A percentile compares a stretch with the other conserved stretches of the same genome.
phyloP scores from a whole-genome alignment of 2,797 vertebrate species.

The Eidolon dupreanum region DNA sequence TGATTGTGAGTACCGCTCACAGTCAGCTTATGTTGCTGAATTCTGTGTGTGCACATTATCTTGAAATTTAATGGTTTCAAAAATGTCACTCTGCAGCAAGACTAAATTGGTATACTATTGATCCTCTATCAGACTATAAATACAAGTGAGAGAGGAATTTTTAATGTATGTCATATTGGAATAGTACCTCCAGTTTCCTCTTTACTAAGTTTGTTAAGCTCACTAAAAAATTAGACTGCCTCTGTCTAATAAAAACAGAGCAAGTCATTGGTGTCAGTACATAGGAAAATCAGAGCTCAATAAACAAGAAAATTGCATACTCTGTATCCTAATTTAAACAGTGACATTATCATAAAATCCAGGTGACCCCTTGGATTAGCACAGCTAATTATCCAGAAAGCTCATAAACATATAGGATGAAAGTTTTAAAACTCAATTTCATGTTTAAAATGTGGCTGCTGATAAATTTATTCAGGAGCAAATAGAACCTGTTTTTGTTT shows the following conservation, averaged over 20 bases:
- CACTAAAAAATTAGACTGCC: not conserved
- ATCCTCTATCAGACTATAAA: conserved; percentile 59
- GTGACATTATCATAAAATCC: not conserved
- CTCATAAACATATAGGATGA: not conserved
- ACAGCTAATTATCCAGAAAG: not conserved
- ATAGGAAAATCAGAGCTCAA: not conserved
- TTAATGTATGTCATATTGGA: conserved; percentile 43
- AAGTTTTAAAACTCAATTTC: not conserved
- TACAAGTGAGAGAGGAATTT: conserved; percentile 50
- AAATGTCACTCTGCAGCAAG: conserved; percentile 67
- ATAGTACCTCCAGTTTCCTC: not conserved
- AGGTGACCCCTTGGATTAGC: not conserved
- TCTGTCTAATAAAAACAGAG: conserved; percentile 33
- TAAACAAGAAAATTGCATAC: not conserved
- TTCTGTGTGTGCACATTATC: conserved; percentile 52
- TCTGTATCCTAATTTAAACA: not conserved
- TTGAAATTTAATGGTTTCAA: conserved; percentile 66
- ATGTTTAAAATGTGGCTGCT: not conserved
- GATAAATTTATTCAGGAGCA: not conserved
- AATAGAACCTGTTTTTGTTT: conserved; percentile 2
- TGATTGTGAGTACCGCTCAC: not conserved
- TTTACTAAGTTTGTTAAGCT: conserved; percentile 22
- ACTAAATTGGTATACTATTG: conserved; percentile 61
- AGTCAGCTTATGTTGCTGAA: conserved; percentile 46
- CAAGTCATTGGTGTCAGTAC: not conserved